phyloP scores from a whole-genome alignment of 2,888 invertebrate species.

The Drosophila greeni region DNA sequence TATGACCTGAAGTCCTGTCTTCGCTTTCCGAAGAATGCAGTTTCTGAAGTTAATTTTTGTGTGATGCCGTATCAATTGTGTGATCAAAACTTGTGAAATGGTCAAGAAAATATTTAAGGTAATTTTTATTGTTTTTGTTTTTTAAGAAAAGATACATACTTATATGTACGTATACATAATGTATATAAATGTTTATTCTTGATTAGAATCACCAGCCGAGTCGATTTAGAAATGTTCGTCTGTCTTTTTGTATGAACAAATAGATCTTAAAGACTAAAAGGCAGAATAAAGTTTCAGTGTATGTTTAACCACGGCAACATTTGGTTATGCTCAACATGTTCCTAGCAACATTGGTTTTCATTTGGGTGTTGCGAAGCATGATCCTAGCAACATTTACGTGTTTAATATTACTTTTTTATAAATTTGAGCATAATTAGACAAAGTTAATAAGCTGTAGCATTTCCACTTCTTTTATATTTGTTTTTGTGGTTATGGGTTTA shows the following conservation, averaged over 20 bases:
- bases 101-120: background rate
- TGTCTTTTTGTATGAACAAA: no score
- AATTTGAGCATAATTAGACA: background rate
- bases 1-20: slow-evolving; percentile 11
- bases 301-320: background rate
- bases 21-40: background rate
- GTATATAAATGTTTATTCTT: no score
- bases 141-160: no score
- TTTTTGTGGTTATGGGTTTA: no score
- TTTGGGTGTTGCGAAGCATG: background rate
- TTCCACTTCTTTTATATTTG: no score
- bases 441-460: no score
- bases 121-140: background rate
- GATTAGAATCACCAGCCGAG: no score
- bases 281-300: background rate
- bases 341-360: background rate
- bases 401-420: background rate
- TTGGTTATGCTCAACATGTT: background rate
- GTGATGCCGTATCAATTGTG: background rate
- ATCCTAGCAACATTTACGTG: background rate
- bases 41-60: background rate
- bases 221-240: no score
- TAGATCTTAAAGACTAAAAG: no score
- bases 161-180: background rate
- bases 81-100: background rate